Percentiles rank a stretch among this genome's conserved stretches.
These are phyloP conservation scores for Phymastichus coffea DNA, from an alignment of 1,140 invertebrate species.

Conservation along the genomic window DNA sequence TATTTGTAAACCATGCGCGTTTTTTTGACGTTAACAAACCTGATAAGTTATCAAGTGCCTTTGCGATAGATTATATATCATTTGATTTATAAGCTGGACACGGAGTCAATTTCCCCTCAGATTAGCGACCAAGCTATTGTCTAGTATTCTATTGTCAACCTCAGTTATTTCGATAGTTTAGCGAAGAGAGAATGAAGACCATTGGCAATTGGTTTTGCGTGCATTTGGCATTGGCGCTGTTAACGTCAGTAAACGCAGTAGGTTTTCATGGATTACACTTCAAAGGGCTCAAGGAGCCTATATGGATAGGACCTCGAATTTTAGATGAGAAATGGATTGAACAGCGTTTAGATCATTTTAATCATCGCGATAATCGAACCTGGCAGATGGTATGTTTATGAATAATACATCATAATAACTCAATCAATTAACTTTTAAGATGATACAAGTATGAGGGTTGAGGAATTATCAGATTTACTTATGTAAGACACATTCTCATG, in stretches of 20 bases:
- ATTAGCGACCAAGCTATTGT: background rate
- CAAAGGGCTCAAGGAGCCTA: constrained; percentile 33
- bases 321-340: constrained; percentile 53
- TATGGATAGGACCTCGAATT: constrained; percentile 21
- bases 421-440: background rate
- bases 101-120: constrained; percentile 14
- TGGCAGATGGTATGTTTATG: constrained; percentile 65
- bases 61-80: constrained; percentile 11
- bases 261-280: constrained; percentile 42
- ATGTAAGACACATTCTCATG: constrained; percentile 15
- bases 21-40: background rate
- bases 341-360: constrained; percentile 72
- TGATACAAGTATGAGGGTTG: background rate
- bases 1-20: constrained; percentile 25
- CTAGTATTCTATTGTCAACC: background rate
- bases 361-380: constrained; percentile 62
- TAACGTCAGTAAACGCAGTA: constrained; percentile 22
- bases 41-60: constrained; percentile 16
- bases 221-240: constrained; percentile 7
- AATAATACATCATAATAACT: too few relatives aligned
- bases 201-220: constrained; percentile 8
- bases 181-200: constrained; percentile 4
- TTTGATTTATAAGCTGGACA: constrained; percentile 15
- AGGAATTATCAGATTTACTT: background rate
- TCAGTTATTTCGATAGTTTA: constrained; percentile 12